Percentiles rank a stretch among this genome's conserved stretches.
phyloP scores from a whole-genome alignment of 2,888 invertebrate genomes.

The Brachyptera putata region DNA sequence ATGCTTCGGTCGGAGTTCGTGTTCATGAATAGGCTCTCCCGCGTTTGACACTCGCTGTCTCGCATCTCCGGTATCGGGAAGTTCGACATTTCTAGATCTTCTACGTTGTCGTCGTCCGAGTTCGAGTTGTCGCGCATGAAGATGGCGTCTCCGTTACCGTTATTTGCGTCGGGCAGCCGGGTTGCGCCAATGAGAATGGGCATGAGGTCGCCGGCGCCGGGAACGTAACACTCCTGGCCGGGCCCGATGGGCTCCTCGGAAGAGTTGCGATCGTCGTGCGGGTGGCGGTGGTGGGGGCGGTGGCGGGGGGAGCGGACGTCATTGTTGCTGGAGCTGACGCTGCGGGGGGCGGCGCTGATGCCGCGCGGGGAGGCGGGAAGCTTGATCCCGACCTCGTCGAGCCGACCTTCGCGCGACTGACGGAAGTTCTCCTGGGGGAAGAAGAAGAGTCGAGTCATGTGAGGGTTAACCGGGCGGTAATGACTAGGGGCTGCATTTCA shows the following conservation, averaged over 20 bases:
- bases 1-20: constrained; percentile 44
- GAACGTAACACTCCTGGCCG: constrained; percentile 46
- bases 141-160: constrained; percentile 34
- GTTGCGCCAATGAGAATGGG: constrained; percentile 29
- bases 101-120: constrained; percentile 33
- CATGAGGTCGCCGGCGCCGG: constrained; percentile 38
- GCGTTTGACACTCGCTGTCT: constrained; percentile 76
- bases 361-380: constrained; percentile 37
- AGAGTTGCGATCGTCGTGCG: constrained; percentile 37
- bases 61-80: constrained; percentile 55
- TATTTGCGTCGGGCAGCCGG: constrained; percentile 29
- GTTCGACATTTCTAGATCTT: constrained; percentile 19
- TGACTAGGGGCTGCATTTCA: constrained; percentile 75
- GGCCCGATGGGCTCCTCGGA: constrained; percentile 20
- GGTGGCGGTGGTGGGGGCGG: constrained; percentile 12
- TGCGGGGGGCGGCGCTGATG: constrained; percentile 40
- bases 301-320: constrained; percentile 22
- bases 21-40: constrained; percentile 64
- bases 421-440: constrained; percentile 63
- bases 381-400: constrained; percentile 59
- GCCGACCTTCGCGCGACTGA: constrained; percentile 73
- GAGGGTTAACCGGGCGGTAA: constrained; percentile 81
- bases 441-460: constrained; percentile 54
- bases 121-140: constrained; percentile 25
- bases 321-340: constrained; percentile 41